Conservation (phyloP, 2,888 invertebrate genomes). For the Argyra leucocephala region DNA sequence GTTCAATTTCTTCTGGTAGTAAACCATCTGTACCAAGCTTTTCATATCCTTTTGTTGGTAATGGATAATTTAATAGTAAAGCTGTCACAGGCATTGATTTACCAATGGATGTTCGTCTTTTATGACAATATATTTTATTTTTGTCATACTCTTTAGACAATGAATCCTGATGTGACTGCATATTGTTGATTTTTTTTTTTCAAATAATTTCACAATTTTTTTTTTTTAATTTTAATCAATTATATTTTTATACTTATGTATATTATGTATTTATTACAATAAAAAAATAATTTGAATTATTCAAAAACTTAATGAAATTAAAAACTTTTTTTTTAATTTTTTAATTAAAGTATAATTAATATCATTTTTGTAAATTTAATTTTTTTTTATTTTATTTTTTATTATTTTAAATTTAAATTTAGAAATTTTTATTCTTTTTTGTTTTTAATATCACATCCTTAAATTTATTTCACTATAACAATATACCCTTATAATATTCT, state of each 20-base stretch:
- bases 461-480: too few species aligned
- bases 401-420: too few species aligned
- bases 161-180: constrained; percentile 29
- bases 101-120: constrained; percentile 36
- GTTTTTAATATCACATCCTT: too few species aligned
- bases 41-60: constrained; percentile 20
- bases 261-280: too few species aligned
- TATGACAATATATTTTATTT: constrained; percentile 31
- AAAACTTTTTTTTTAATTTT: too few species aligned
- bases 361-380: too few species aligned
- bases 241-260: neutral
- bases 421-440: too few species aligned
- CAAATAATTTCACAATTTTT: neutral
- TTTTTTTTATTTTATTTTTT: too few species aligned
- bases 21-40: constrained; percentile 22
- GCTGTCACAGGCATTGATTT: constrained; percentile 42
- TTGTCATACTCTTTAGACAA: constrained; percentile 23
- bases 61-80: constrained; percentile 34
- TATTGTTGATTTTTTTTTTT: constrained; percentile 19
- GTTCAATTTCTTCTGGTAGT: constrained; percentile 29
- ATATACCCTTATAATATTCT: too few species aligned
- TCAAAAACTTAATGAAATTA: too few species aligned
- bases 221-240: neutral
- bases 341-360: too few species aligned
- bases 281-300: too few species aligned